These are phyloP conservation scores for Pseudomugil gertrudae DNA, from an alignment of 2,797 vertebrate species.

Conservation along the genomic window DNA sequence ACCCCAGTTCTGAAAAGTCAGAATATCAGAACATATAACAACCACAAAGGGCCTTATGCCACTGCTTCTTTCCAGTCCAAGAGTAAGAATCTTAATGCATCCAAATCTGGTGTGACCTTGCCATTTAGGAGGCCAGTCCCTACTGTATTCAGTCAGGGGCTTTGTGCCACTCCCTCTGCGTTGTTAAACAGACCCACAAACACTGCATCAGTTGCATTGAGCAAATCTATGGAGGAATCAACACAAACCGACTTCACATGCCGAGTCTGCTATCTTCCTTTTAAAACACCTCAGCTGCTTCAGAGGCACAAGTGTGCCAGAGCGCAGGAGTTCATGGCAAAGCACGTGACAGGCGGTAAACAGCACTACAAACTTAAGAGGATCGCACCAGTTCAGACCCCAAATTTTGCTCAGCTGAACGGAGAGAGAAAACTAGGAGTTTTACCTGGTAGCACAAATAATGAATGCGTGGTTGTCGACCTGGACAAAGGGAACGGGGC, in stretches of 20 bases:
- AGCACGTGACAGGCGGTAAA: constrained; percentile 46
- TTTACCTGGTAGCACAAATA: constrained; percentile 28
- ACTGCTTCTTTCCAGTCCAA: constrained; percentile 18
- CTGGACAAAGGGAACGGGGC: constrained; percentile 33
- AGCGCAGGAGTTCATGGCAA: constrained; percentile 72
- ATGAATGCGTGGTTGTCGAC: constrained; percentile 20
- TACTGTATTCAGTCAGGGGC: background rate
- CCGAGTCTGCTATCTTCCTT: constrained; percentile 67
- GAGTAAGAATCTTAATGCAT: constrained; percentile 15
- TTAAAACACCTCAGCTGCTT: constrained; percentile 65
- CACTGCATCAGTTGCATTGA: background rate
- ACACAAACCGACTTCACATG: constrained; percentile 42
- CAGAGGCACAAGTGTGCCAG: constrained; percentile 77
- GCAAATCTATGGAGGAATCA: background rate
- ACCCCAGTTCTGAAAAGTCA: constrained; percentile 35
- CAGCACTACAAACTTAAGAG: constrained; percentile 40
- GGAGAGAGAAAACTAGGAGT: constrained; percentile 34
- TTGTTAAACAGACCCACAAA: constrained; percentile 16
- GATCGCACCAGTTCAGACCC: constrained; percentile 2
- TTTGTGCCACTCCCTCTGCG: background rate
- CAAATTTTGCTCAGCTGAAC: constrained; percentile 46
- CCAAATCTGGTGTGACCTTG: constrained; percentile 2
- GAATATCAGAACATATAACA: constrained; percentile 28
- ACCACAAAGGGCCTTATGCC: background rate
- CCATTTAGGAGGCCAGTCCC: constrained; percentile 1